Conservation (phyloP, 2,113 vertebrate species). For the Arvicanthis niloticus region DNA sequence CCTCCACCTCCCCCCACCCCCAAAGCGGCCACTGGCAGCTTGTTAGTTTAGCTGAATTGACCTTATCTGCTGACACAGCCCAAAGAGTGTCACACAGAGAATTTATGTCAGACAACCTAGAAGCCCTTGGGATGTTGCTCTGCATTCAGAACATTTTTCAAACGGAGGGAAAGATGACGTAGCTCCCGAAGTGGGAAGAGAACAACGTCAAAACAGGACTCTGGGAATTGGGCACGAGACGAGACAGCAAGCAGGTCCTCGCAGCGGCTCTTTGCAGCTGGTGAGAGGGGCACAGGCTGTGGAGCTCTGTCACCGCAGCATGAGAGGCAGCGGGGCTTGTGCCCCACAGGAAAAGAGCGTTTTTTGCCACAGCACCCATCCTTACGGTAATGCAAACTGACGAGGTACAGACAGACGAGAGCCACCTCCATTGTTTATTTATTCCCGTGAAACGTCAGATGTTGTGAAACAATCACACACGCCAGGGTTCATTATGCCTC, state of each 20-base stretch:
- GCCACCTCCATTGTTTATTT: conserved; percentile 46
- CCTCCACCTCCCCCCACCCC: neutral
- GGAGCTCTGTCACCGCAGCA: neutral
- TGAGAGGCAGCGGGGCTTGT: neutral
- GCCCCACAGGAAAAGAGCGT: conserved; percentile 33
- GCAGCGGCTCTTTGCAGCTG: conserved; percentile 51
- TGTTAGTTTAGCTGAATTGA: conserved; percentile 41
- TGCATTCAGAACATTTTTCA: conserved; percentile 75
- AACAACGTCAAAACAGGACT: conserved; percentile 65
- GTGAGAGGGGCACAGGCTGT: conserved; percentile 45
- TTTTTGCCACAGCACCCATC: conserved; percentile 57
- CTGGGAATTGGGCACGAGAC: conserved; percentile 58
- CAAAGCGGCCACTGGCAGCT: neutral
- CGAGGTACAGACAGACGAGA: conserved; percentile 53
- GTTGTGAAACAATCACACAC: conserved; percentile 6
- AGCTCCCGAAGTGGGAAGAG: conserved; percentile 68
- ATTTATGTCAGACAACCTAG: conserved; percentile 46
- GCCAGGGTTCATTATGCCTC: conserved; percentile 56
- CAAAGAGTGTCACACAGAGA: neutral
- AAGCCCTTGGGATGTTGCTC: neutral
- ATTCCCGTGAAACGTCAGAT: conserved; percentile 58
- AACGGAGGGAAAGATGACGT: conserved; percentile 61
- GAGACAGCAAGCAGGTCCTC: conserved; percentile 51
- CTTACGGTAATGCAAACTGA: conserved; percentile 66
- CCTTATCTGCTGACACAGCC: conserved; percentile 46